Evolutionary conservation across 2,888 invertebrate genomes (phyloP), one percentile per base, ranked within the genome.

Genomic region (Pristionchus mayeri): DNA sequence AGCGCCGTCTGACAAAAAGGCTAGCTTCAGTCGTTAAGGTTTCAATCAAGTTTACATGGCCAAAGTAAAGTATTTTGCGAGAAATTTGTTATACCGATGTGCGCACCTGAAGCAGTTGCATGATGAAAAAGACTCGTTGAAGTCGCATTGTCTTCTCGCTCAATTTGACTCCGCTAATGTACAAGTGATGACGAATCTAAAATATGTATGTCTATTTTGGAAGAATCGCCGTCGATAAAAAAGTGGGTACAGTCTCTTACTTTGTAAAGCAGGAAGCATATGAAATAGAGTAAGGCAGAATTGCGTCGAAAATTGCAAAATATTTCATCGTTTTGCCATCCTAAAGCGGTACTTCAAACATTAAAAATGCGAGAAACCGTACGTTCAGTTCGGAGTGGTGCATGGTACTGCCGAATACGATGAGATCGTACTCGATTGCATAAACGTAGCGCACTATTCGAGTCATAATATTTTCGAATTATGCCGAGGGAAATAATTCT

Each of bases 31-130:
- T n/a, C n/a, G n/a, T n/a, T n/a, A n/a, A n/a, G n/a, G n/a, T n/a
- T n/a, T n/a, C n/a, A n/a, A n/a, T n/a, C n/a, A n/a, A n/a, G n/a
- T n/a, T n/a, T n/a, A n/a, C n/a, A n/a, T n/a, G n/a, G n/a, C n/a
- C n/a, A n/a, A n/a, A n/a, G n/a, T n/a, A n/a, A n/a, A n/a, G n/a
- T n/a, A n/a, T n/a, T n/a, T n/a, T n/a, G n/a, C n/a, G n/a, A n/a
- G n/a, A n/a, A n/a, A n/a, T n/a, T n/a, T n/a, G n/a, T n/a, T n/a
- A n/a, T n/a, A n/a, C n/a, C n/a, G n/a, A n/a, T n/a, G n/a, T n/a
- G n/a, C n/a, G n/a, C n/a, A 71, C 71, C 71, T 71, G 71, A 40
- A 71, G n/a, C 13, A 71, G 71, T n/a, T 71, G 71, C 71, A 71
- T 71, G n/a, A 34, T 9, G 40, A 40, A 71, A 16, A 71, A 71